phyloP scores from a whole-genome alignment of 1,140 invertebrate species.

The Bombus waltoni region DNA sequence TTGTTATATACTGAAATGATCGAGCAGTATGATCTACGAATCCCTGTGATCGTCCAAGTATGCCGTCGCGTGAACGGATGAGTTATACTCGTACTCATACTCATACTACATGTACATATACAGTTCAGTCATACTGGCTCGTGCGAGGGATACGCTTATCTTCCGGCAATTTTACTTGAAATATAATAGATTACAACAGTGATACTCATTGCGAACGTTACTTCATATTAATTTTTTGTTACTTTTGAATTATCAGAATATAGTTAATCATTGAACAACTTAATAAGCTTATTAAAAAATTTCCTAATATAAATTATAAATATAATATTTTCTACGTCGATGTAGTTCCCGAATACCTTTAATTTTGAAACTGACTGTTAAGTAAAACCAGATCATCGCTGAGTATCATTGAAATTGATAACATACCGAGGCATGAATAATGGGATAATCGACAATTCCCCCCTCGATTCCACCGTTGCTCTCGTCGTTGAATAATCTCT shows the following conservation, averaged over 20 bases:
- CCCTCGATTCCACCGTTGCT: not conserved
- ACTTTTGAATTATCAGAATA: not conserved
- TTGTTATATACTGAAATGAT: conserved; percentile 4
- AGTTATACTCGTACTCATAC: not conserved
- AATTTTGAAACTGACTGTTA: not conserved
- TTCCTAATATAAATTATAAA: not conserved
- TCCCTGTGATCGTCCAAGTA: conserved; percentile 43
- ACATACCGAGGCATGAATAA: not conserved
- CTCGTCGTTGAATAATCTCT: not conserved
- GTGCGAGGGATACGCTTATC: conserved; percentile 26
- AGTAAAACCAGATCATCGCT: not conserved
- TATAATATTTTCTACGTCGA: not conserved
- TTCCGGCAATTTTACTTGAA: conserved; percentile 32
- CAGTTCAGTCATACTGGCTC: not conserved
- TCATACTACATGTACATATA: not conserved
- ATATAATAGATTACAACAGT: conserved; percentile 45
- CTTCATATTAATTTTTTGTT: not conserved
- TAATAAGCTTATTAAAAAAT: not conserved
- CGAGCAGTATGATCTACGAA: conserved; percentile 38
- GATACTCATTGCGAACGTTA: not conserved
- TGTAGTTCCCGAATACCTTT: no score
- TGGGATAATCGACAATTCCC: conserved; percentile 8
- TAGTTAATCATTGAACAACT: not conserved
- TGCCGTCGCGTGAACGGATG: conserved; percentile 56
- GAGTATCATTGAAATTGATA: not conserved